Conservation (phyloP, 2,888 invertebrate genomes). For the Lacanobia wlatinum region DNA sequence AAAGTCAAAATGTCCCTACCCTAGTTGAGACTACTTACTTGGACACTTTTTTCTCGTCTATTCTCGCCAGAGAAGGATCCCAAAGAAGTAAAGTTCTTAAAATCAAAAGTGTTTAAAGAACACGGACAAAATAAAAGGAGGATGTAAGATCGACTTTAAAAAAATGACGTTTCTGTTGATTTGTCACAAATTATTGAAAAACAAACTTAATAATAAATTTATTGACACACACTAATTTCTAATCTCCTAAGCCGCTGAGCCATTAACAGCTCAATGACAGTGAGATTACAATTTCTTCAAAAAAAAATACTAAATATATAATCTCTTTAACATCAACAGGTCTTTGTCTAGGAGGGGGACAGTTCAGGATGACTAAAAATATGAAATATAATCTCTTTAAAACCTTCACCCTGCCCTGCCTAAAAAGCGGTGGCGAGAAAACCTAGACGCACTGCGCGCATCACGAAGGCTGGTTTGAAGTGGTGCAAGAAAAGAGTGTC, state of each 20-base stretch:
- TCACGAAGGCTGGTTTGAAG: too few species aligned
- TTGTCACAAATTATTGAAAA: neutral
- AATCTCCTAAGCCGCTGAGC: constrained; percentile 36
- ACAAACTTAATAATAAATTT: neutral
- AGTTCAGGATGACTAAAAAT: too few species aligned
- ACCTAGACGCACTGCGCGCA: too few species aligned
- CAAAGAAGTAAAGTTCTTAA: neutral
- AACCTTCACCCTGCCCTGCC: too few species aligned
- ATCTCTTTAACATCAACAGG: constrained; percentile 4
- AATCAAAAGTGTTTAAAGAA: neutral
- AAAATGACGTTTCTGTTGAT: neutral
- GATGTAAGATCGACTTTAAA: neutral
- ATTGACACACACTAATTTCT: constrained; percentile 43
- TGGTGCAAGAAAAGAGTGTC: too few species aligned
- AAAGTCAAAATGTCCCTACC: too few species aligned
- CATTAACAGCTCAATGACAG: constrained; percentile 23
- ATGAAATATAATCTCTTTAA: neutral
- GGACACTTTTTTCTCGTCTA: neutral
- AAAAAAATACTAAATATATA: constrained; percentile 22
- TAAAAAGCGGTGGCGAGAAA: too few species aligned
- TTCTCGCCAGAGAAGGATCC: neutral
- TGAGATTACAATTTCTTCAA: constrained; percentile 40
- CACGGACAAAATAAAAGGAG: neutral
- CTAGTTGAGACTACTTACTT: too few species aligned
- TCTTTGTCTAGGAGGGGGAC: too few species aligned